Percentiles rank a stretch among this genome's conserved stretches.
phyloP scores from a whole-genome alignment of 2,888 invertebrate genomes.

The Spodoptera picta region DNA sequence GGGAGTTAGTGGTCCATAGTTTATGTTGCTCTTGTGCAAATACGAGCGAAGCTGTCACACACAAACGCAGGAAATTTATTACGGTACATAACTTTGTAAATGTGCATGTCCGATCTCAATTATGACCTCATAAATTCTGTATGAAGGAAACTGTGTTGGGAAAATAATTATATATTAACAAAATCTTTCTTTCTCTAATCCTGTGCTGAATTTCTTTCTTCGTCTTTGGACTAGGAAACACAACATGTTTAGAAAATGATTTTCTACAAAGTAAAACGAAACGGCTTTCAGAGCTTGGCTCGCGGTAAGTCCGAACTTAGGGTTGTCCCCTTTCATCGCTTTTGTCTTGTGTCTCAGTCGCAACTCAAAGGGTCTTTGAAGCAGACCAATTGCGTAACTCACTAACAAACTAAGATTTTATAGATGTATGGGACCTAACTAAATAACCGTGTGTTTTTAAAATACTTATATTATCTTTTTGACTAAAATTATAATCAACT shows the following conservation, averaged over 20 bases:
- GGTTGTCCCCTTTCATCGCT: constrained; percentile 32
- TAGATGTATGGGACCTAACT: background rate
- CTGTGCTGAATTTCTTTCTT: background rate
- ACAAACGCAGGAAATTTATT: constrained; percentile 41
- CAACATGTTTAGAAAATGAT: constrained; percentile 7
- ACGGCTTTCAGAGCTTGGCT: constrained; percentile 26
- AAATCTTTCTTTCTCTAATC: background rate
- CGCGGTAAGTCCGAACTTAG: constrained; percentile 16
- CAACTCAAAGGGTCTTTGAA: constrained; percentile 37
- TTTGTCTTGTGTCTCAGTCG: constrained; percentile 38
- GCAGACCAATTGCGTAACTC: constrained; percentile 14
- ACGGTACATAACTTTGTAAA: constrained; percentile 28
- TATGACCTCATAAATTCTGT: constrained; percentile 11
- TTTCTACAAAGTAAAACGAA: constrained; percentile 15
- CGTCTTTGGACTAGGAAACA: background rate
- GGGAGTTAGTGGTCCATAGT: constrained; percentile 11
- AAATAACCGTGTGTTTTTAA: too few species aligned
- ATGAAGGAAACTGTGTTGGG: constrained; percentile 1
- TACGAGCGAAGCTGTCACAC: constrained; percentile 33
- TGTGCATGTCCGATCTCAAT: constrained; percentile 30
- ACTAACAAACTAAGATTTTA: background rate
- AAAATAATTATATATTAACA: background rate
- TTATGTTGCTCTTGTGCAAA: constrained; percentile 22
- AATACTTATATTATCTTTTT: background rate
- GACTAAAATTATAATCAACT: background rate